Evolutionary conservation across 2,797 vertebrate species (phyloP).

Genomic region (Mormyrus hasselquistii): DNA sequence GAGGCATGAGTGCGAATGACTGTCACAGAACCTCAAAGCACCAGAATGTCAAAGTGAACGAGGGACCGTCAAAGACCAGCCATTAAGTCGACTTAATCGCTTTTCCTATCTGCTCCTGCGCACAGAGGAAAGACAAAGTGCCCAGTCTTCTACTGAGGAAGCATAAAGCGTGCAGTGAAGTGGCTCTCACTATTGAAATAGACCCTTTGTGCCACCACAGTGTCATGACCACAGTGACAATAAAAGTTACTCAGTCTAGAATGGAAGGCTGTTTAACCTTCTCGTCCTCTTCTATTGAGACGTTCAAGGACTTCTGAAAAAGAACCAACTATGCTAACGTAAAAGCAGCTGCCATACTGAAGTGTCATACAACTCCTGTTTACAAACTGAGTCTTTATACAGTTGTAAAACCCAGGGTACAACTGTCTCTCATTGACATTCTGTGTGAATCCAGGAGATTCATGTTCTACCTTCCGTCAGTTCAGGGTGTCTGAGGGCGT

Average conservation of each 20-base stretch:
- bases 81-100: neutral
- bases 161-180: neutral
- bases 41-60: neutral
- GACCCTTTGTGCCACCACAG: constrained; percentile 42
- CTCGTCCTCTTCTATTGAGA: constrained; percentile 36
- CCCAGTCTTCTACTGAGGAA: neutral
- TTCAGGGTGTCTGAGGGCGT: neutral
- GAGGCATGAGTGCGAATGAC: neutral
- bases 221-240: constrained; percentile 50
- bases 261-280: constrained; percentile 51
- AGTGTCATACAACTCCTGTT: neutral
- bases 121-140: neutral
- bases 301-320: neutral
- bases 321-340: neutral
- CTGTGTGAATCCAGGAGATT: neutral
- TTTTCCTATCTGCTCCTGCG: neutral
- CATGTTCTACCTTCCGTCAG: neutral
- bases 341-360: neutral
- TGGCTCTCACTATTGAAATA: constrained; percentile 23
- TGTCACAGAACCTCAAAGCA: neutral
- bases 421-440: neutral
- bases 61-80: neutral
- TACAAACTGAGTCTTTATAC: neutral
- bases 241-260: constrained; percentile 45
- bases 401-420: constrained; percentile 5